Conservation (phyloP, 2,113 vertebrate genomes). For the Sinocyclocheilus anshuiensis region DNA sequence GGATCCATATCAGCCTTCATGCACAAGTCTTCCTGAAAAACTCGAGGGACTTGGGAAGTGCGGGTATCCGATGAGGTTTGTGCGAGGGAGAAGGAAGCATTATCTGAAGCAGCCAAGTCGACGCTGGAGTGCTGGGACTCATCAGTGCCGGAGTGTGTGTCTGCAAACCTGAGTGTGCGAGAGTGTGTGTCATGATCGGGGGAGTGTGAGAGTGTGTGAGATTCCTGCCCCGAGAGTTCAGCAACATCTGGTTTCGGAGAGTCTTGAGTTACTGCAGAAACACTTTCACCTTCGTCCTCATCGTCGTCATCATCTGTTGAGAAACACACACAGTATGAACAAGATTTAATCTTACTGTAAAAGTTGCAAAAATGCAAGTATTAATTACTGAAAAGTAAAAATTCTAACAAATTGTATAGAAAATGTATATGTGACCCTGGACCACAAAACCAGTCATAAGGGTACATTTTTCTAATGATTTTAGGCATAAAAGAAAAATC, state of each 20-base stretch:
- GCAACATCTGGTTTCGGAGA: constrained; percentile 47
- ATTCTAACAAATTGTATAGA: neutral
- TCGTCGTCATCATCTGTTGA: constrained; percentile 42
- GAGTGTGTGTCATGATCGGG: constrained; percentile 34
- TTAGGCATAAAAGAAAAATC: too few species aligned
- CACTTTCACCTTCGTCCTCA: constrained; percentile 27
- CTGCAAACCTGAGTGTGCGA: constrained; percentile 34
- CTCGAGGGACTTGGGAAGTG: neutral
- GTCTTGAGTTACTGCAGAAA: constrained; percentile 12
- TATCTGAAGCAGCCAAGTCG: constrained; percentile 45
- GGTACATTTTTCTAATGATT: too few species aligned
- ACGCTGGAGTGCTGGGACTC: constrained; percentile 52
- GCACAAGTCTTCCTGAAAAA: constrained; percentile 43
- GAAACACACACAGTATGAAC: neutral
- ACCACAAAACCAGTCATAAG: too few species aligned
- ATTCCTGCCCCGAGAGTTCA: constrained; percentile 37
- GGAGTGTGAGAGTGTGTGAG: constrained; percentile 29
- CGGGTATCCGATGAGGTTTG: constrained; percentile 26
- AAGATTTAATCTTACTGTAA: neutral
- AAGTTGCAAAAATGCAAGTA: neutral
- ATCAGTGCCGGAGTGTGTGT: constrained; percentile 45
- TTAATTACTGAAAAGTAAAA: neutral
- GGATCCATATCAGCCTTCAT: constrained; percentile 45
- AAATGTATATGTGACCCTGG: too few species aligned
- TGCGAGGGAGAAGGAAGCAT: constrained; percentile 40